Evolutionary conservation across 2,888 invertebrate genomes (phyloP), one percentile per base, ranked within the genome.

Genomic region (Stomorhina lunata): DNA sequence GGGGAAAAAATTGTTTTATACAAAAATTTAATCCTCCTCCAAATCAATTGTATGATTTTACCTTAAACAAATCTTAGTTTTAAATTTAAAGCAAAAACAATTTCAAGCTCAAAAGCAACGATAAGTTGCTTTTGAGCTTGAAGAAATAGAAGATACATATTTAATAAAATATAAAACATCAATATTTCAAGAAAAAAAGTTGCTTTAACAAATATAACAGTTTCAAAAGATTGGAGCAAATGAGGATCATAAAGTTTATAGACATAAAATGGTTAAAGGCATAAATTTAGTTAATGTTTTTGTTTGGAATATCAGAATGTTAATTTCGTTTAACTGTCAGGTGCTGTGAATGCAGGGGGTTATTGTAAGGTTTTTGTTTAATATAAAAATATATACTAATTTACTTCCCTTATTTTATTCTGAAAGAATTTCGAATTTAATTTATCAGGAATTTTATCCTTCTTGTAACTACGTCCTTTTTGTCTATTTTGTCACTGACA

Each of bases 121-220:
- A 34, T 50, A 68, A 66, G 32, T 48, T 65, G n/a, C 57, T 22
- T 22, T 48, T n/a, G 48, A 15, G 50, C 66, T 68, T 37, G 57
- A 32, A n/a, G 20, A 32, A 32, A 20, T 6, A 20, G 20, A 57
- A 20, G 4, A n/a, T 34, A 59, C 34, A 37, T 25, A 25, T 15
- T 40, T 7, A 40, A 40, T 20, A 57, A 34, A 57, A 57, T 4
- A n/a, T 4, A 37, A 5, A 20, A 22, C 12, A 2, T 55, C 32
- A 55, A 55, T 55, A 32, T 55, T 55, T 20, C 34, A 34, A 34
- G 20, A 34, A 25, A 2, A 37, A 59, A 3, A n/a, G 32, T 22
- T 12, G 6, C 22, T 59, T 37, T 22, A 59, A 37, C 34, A 7
- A 37, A 59, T 22, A 6, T 15, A 22, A 22, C 32, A 34, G n/a